Base-by-base conservation (phyloP, 2,888 invertebrate genomes). In the Piscicola geometra region DNA sequence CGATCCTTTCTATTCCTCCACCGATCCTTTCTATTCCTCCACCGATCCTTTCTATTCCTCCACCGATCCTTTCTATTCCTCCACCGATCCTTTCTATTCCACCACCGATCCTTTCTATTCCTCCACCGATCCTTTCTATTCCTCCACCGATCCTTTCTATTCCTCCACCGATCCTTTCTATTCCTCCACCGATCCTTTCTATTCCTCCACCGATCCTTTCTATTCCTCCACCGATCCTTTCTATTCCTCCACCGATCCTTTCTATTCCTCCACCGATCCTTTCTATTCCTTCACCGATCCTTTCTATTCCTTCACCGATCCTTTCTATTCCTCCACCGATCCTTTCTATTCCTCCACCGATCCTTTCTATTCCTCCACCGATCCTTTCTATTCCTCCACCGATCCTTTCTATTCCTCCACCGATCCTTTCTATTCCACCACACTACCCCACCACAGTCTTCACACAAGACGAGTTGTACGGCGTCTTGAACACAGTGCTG, bases 401-500 rank as follows among this genome's bases (percentile, higher is more conserved):
- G 15, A n/a, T n/a, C n/a, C 5, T 12, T 21, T n/a, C 9, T 64
- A 64, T 64, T 64, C 5, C 30, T 28, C 64, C 30, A 5, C n/a
- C 21, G 9, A 64, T 64, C 64, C n/a, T 64, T 30, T 12, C 21
- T n/a, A 64, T 30, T 64, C 25, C 64, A 64, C 30, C 64, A 64
- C 64, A 30, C 30, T 30, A 64, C 64, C 3, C 30, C 64, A 64
- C 30, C 77, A n/a, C 81, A 84, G 85, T 83, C 35, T 85, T 84
- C 79, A 82, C 83, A 73, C 69, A 76, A 0, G 97, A 98, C 82
- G 97, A 98, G 83, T 87, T 99, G 74, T 88, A 94, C 52, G 91
- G 92, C 83, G 93, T 94, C 47, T 86, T 99, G 74, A 90, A 94
- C 90, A 97, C 98, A 1, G 94, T 96, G 0, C 87, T 98, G 81